Base-by-base conservation (phyloP, 2,113 vertebrate genomes). In the Rhea pennata region DNA sequence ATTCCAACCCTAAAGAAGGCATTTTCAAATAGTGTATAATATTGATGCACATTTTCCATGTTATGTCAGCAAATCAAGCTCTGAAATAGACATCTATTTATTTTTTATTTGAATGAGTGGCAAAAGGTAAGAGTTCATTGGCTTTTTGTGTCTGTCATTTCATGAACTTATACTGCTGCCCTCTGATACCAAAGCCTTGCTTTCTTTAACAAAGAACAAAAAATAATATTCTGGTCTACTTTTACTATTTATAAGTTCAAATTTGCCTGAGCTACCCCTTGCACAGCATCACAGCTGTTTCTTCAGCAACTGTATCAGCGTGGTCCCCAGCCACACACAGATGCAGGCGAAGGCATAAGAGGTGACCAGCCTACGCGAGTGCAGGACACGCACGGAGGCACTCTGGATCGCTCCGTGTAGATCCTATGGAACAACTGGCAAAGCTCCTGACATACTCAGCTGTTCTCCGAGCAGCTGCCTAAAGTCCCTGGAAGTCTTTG, bases 401-500 rank as follows among this genome's bases (percentile, higher is more conserved):
- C 53, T 50, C 58, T 2, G 4, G 22, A 23, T 72, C 4, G 5
- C 77, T 75, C 62, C 12, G 0, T 1, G 7, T 7, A 69, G 73
- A 75, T 88, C 70, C 87, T 40, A 9, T 40, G 69, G 84, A 91
- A 95, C 97, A 98, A 20, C 95, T 96, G 97, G 94, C 54, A 91
- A 66, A 48, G 50, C 42, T 90, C 76, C 94, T 70, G 54, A 78
- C 62, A 14, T 59, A 1, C 85, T 89, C 97, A 97, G 96, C 97
- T 97, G 97, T 94, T 87, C 51, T 19, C 72, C 22, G 29, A 93
- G 94, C 97, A 97, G 95, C 96, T 95, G 95, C 71, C 26, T 39
- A 64, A 44, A 85, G 91, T 92, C 87, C 42, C 46, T 33, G 8
- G 1, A 33, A 87, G 36, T 5, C 42, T 86, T 46, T 24, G 74